Evolutionary conservation across 2,888 invertebrate genomes (phyloP).

Genomic region (Pyrrhia umbra): DNA sequence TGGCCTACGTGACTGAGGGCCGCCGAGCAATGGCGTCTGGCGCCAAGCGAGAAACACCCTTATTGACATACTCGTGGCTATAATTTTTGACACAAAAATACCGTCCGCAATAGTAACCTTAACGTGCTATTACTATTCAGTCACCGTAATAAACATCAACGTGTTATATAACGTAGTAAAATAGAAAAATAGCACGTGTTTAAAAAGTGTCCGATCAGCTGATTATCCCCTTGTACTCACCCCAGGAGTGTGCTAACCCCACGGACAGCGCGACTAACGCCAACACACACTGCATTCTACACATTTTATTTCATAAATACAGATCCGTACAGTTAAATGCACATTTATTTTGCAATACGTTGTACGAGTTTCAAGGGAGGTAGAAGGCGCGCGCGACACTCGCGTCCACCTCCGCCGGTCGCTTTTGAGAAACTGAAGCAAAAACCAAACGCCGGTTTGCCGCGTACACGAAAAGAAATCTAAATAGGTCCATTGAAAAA

Average conservation of each 20-base stretch:
- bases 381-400: constrained; percentile 76
- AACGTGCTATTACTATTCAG: constrained; percentile 29
- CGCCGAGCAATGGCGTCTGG: constrained; percentile 86
- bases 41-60: constrained; percentile 87
- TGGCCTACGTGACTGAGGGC: constrained; percentile 89
- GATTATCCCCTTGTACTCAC: constrained; percentile 81
- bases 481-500: constrained; percentile 81
- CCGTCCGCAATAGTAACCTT: constrained; percentile 39
- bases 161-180: constrained; percentile 79
- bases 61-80: constrained; percentile 76
- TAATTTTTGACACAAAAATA: constrained; percentile 45
- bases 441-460: constrained; percentile 62
- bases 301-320: constrained; percentile 87
- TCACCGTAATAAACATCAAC: constrained; percentile 25
- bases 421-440: constrained; percentile 64
- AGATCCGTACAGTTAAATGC: constrained; percentile 74
- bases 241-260: constrained; percentile 80
- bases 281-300: constrained; percentile 78
- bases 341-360: constrained; percentile 75
- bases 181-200: constrained; percentile 80
- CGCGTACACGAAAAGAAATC: constrained; percentile 72
- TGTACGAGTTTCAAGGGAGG: constrained; percentile 82
- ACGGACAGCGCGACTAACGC: constrained; percentile 74
- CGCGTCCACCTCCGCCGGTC: constrained; percentile 71
- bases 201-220: constrained; percentile 79